Conservation (phyloP, 2,888 invertebrate genomes). For the Tetheella fluctuosa region DNA sequence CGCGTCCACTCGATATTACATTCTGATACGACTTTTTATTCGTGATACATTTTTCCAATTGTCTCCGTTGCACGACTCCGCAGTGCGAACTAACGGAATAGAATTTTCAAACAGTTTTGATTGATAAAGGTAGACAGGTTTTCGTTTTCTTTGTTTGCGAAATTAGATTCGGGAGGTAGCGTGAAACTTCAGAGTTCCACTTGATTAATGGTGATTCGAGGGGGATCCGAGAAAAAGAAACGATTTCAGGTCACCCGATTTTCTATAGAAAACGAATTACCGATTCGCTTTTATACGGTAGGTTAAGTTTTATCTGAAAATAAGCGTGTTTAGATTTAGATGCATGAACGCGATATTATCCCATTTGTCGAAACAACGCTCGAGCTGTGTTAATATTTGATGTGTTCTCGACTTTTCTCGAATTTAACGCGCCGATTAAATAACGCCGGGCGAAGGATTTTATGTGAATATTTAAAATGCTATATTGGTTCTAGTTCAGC, state of each 20-base stretch:
- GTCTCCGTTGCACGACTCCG: slow-evolving; percentile 71
- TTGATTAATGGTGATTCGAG: slow-evolving; percentile 80
- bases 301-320: slow-evolving; percentile 52
- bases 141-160: slow-evolving; percentile 82
- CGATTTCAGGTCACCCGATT: slow-evolving; percentile 65
- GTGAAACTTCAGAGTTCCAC: slow-evolving; percentile 76
- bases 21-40: slow-evolving; percentile 82
- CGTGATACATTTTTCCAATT: slow-evolving; percentile 82
- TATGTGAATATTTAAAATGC: slow-evolving; percentile 81
- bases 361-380: slow-evolving; percentile 79
- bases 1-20: slow-evolving; percentile 79
- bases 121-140: slow-evolving; percentile 83
- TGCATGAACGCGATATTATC: slow-evolving; percentile 75
- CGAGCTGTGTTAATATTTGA: slow-evolving; percentile 78
- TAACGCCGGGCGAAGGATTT: slow-evolving; percentile 78
- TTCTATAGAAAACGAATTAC: slow-evolving; percentile 60
- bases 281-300: slow-evolving; percentile 44
- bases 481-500: slow-evolving; percentile 78
- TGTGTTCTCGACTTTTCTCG: slow-evolving; percentile 82
- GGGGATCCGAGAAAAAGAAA: slow-evolving; percentile 63
- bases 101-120: slow-evolving; percentile 83
- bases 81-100: slow-evolving; percentile 78
- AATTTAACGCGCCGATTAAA: slow-evolving; percentile 83
- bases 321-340: slow-evolving; percentile 70
- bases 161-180: slow-evolving; percentile 79